Conservation (phyloP, 2,888 invertebrate genomes). For the Arge pagana region DNA sequence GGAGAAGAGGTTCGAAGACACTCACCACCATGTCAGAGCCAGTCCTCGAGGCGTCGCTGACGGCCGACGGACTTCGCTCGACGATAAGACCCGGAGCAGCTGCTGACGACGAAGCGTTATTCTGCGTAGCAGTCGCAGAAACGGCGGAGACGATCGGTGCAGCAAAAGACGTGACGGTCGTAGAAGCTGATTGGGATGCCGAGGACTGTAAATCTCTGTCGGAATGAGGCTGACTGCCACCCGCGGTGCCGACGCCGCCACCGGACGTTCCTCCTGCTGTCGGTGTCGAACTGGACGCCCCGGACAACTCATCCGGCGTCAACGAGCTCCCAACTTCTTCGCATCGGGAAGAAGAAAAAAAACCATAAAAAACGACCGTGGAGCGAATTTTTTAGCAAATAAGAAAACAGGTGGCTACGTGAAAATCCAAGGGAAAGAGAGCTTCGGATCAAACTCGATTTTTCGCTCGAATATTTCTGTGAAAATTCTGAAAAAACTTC, state of each 20-base stretch:
- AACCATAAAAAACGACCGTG: background rate
- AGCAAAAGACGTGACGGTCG: conserved; percentile 31
- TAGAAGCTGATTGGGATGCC: conserved; percentile 38
- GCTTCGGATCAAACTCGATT: too few relatives aligned
- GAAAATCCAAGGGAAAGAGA: too few relatives aligned
- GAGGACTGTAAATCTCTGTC: conserved; percentile 45
- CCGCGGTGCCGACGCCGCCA: conserved; percentile 51
- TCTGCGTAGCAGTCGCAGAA: conserved; percentile 29
- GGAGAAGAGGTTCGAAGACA: conserved; percentile 8
- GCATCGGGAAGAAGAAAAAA: background rate
- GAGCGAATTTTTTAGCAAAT: too few relatives aligned
- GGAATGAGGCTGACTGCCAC: conserved; percentile 39
- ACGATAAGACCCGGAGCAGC: conserved; percentile 51
- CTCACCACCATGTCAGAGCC: conserved; percentile 73
- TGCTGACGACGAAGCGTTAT: conserved; percentile 28
- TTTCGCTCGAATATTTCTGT: too few relatives aligned
- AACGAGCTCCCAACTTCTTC: conserved; percentile 32
- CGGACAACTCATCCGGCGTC: conserved; percentile 56
- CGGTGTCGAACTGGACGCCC: conserved; percentile 50
- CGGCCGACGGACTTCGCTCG: conserved; percentile 65
- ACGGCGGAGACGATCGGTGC: conserved; percentile 28
- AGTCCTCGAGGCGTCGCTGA: conserved; percentile 71
- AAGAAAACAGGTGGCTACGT: too few relatives aligned
- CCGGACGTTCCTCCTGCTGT: conserved; percentile 49
- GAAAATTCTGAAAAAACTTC: too few relatives aligned